These are phyloP conservation scores for Drosophila parvula DNA, from an alignment of 1,140 invertebrate species.

Conservation along the genomic window DNA sequence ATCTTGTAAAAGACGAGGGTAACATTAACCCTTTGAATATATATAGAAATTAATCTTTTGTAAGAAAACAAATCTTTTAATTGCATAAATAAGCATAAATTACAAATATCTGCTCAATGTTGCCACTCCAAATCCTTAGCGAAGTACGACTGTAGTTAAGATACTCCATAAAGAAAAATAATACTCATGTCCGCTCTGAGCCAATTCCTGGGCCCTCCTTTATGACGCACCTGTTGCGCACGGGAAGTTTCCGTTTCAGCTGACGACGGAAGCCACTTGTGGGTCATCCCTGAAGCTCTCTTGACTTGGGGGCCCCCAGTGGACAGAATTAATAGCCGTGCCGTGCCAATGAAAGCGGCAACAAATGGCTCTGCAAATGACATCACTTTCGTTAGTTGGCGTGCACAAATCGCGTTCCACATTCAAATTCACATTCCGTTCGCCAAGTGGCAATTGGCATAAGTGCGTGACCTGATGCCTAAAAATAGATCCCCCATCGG, in stretches of 20 bases:
- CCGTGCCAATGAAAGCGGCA: constrained; percentile 36
- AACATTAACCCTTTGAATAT: too few species aligned
- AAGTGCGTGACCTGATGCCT: constrained; percentile 41
- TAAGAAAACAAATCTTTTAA: too few species aligned
- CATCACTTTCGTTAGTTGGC: constrained; percentile 57
- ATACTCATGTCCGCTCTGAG: constrained; percentile 2
- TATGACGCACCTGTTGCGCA: constrained; percentile 36
- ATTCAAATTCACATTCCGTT: constrained; percentile 39
- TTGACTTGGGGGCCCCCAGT: neutral
- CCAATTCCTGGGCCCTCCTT: constrained; percentile 14
- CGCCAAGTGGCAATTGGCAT: constrained; percentile 46
- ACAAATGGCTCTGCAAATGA: constrained; percentile 45
- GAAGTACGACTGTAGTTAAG: neutral
- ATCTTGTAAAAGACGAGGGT: neutral
- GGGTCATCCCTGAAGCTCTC: constrained; percentile 27
- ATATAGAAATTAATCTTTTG: too few species aligned
- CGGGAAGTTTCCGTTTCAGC: constrained; percentile 22
- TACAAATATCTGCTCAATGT: too few species aligned
- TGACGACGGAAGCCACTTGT: constrained; percentile 44
- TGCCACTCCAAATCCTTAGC: neutral
- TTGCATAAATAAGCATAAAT: too few species aligned
- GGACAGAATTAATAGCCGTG: constrained; percentile 20
- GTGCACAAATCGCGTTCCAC: constrained; percentile 54
- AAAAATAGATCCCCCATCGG: constrained; percentile 26
- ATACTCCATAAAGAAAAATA: neutral